Percentiles rank a stretch among this genome's conserved stretches.
These are phyloP conservation scores for Drepana arcuata DNA, from an alignment of 1,140 invertebrate genomes.

Conservation along the genomic window DNA sequence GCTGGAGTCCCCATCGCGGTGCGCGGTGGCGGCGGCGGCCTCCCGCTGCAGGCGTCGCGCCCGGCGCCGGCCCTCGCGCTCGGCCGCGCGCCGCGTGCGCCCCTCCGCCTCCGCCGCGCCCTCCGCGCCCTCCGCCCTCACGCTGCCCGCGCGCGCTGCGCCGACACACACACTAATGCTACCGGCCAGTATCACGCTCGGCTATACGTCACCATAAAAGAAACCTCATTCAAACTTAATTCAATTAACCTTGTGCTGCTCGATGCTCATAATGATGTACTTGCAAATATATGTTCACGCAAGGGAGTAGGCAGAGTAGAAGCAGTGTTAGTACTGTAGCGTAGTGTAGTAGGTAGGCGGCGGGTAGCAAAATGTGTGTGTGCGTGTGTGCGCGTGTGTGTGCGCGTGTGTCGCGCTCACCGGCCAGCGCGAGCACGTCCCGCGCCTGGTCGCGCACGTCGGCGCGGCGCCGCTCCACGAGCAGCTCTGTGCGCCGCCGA, in stretches of 20 bases:
- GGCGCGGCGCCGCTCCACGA: slow-evolving; percentile 86
- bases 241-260: too few species aligned
- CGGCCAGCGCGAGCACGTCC: slow-evolving; percentile 82
- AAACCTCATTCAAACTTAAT: too few species aligned
- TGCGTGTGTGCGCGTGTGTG: neutral
- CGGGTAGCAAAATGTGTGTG: slow-evolving; percentile 9
- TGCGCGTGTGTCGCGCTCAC: slow-evolving; percentile 51
- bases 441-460: slow-evolving; percentile 94
- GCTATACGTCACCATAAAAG: too few species aligned
- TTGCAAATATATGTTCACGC: too few species aligned
- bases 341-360: too few species aligned
- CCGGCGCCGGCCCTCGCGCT: slow-evolving; percentile 85
- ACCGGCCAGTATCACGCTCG: too few species aligned
- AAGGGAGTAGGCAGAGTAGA: too few species aligned
- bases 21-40: slow-evolving; percentile 64
- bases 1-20: slow-evolving; percentile 96
- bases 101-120: slow-evolving; percentile 42
- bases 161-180: neutral
- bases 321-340: neutral
- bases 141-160: slow-evolving; percentile 23
- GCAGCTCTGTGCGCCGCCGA: slow-evolving; percentile 79
- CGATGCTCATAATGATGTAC: too few species aligned
- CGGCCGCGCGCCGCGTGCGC: slow-evolving; percentile 83
- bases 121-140: slow-evolving; percentile 11
- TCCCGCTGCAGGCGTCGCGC: slow-evolving; percentile 75